A percentile compares a stretch with the other conserved stretches of the same genome.
Evolutionary conservation across 2,113 vertebrate species (phyloP).

Genomic region (Parus major): DNA sequence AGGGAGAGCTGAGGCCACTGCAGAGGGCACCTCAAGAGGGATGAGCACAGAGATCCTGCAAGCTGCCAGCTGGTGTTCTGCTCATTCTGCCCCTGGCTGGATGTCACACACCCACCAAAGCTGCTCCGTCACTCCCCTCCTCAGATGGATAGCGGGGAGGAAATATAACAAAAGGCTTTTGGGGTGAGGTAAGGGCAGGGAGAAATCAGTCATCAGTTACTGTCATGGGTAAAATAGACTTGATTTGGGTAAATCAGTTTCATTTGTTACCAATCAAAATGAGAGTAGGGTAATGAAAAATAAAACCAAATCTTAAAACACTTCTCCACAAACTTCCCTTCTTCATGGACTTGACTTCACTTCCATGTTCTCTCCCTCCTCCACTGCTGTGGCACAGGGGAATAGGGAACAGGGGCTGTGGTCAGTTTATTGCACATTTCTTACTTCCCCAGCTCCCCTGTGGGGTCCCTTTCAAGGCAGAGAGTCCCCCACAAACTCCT

Average conservation of each 20-base stretch:
- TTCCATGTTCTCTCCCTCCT: neutral
- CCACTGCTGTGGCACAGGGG: too few species aligned
- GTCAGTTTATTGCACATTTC: neutral
- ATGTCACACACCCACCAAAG: neutral
- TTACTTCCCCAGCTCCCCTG: neutral
- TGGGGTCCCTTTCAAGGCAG: neutral
- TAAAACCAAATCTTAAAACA: neutral
- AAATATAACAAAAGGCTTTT: rapidly evolving
- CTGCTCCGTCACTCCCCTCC: rapidly evolving
- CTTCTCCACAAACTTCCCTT: rapidly evolving
- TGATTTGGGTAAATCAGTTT: neutral
- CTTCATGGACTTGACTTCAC: neutral
- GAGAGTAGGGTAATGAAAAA: neutral
- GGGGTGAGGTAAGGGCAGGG: neutral
- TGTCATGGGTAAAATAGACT: rapidly evolving
- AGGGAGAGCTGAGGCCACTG: neutral
- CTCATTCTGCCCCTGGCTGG: neutral
- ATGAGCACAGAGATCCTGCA: neutral
- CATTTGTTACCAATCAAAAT: neutral
- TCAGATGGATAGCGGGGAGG: neutral
- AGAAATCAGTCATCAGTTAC: neutral
- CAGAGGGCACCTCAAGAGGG: neutral
- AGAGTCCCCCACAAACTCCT: too few species aligned
- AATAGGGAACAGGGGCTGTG: neutral
- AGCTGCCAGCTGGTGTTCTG: neutral